Evolutionary conservation across 2,113 vertebrate genomes (phyloP).

Genomic region (Mastomys natalensis): DNA sequence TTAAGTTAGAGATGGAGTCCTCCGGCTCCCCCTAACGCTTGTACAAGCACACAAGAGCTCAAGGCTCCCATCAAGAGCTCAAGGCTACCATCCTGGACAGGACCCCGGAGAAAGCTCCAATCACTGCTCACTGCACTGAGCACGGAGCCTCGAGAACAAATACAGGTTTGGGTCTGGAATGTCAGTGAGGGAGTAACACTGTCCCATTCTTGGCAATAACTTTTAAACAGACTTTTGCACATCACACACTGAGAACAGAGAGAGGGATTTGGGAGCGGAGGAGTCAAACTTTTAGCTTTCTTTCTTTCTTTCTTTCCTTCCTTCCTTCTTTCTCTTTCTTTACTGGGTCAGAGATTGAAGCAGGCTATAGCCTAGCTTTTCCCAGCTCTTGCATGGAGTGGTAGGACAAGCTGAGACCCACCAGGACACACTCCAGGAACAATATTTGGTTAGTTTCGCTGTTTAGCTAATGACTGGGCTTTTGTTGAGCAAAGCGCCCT

Average conservation of each 20-base stretch:
- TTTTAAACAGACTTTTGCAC: neutral
- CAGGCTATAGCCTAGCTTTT: neutral
- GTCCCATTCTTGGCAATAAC: neutral
- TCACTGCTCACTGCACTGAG: neutral
- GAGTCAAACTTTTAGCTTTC: neutral
- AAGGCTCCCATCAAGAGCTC: no score
- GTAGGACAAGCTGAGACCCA: neutral
- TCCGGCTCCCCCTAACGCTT: no score
- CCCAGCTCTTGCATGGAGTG: neutral
- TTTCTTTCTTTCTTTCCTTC: no score
- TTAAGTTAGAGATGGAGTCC: no score
- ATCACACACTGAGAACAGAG: neutral
- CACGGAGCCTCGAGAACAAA: neutral
- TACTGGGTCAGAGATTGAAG: neutral
- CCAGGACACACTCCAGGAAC: neutral
- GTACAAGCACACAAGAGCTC: no score
- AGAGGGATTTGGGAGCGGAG: neutral
- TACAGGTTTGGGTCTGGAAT: neutral
- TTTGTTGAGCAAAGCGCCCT: constrained; percentile 66
- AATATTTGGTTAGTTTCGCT: constrained; percentile 61
- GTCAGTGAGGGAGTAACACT: neutral
- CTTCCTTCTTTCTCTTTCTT: neutral
- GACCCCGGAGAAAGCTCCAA: neutral
- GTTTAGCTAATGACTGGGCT: constrained; percentile 55
- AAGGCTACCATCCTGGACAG: no score